A percentile compares a stretch with the other conserved stretches of the same genome.
Conservation (phyloP, 2,888 invertebrate genomes). For the Hydriomena furcata region DNA sequence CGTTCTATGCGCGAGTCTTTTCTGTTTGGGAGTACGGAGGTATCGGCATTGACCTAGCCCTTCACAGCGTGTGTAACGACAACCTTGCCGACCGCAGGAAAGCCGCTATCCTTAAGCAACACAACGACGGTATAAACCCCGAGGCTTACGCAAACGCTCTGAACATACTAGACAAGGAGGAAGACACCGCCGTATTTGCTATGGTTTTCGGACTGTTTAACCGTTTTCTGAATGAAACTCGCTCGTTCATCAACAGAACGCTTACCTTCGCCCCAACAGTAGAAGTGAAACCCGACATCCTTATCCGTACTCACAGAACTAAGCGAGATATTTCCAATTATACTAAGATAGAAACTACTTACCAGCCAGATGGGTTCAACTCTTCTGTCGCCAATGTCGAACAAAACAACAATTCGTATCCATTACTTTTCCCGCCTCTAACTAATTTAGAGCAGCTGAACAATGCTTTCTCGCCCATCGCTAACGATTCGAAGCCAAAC, state of each 20-base stretch:
- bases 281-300: constrained; percentile 4
- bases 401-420: constrained; percentile 7
- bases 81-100: constrained; percentile 49
- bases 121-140: constrained; percentile 62
- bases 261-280: constrained; percentile 33
- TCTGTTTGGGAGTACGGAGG: constrained; percentile 83
- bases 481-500: constrained; percentile 12
- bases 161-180: constrained; percentile 54
- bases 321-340: constrained; percentile 47
- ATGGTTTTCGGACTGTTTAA: constrained; percentile 50
- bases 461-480: background rate
- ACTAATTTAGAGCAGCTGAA: constrained; percentile 2
- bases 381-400: background rate
- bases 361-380: constrained; percentile 6
- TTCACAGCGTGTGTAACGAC: constrained; percentile 49
- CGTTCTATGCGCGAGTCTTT: constrained; percentile 78
- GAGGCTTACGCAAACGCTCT: constrained; percentile 56
- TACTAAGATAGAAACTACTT: constrained; percentile 16
- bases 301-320: constrained; percentile 50
- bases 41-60: constrained; percentile 65
- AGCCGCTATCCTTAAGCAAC: constrained; percentile 58
- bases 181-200: constrained; percentile 54
- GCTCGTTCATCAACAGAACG: constrained; percentile 50
- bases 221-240: constrained; percentile 56
- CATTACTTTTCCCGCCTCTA: background rate